phyloP scores from a whole-genome alignment of 2,888 invertebrate species.

The Drosophila pseudotakahashii region DNA sequence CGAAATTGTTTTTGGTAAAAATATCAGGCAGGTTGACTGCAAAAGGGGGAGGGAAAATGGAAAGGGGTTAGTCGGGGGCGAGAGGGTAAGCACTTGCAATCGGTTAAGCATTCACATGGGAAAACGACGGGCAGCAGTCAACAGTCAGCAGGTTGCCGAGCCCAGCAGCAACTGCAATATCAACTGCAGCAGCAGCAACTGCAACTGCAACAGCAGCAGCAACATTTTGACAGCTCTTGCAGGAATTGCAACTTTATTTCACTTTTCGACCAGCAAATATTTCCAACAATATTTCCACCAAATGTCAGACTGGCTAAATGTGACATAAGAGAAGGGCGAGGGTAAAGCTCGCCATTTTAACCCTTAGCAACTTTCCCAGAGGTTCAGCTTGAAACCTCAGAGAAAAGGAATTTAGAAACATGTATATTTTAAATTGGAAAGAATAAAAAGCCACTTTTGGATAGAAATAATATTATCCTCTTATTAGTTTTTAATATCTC shows the following conservation, averaged over 20 bases:
- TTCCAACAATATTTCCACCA: slow-evolving; percentile 51
- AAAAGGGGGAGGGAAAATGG: slow-evolving; percentile 19
- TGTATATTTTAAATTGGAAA: no score
- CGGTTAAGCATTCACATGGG: slow-evolving; percentile 71
- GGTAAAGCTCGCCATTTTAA: background rate
- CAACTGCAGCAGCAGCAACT: slow-evolving; percentile 24
- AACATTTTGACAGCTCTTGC: slow-evolving; percentile 68
- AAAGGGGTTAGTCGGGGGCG: slow-evolving; percentile 10
- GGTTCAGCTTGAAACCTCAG: background rate
- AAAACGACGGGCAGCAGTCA: slow-evolving; percentile 62
- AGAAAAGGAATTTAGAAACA: no score
- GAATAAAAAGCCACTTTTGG: no score
- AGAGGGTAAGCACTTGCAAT: slow-evolving; percentile 43
- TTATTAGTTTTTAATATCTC: no score
- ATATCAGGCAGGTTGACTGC: slow-evolving; percentile 52
- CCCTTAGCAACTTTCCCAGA: slow-evolving; percentile 2
- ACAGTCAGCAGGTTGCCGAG: slow-evolving; percentile 50
- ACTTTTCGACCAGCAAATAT: slow-evolving; percentile 47
- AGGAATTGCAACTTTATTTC: slow-evolving; percentile 76
- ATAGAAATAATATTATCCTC: no score
- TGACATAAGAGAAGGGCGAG: slow-evolving; percentile 66
- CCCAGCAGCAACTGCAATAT: slow-evolving; percentile 28
- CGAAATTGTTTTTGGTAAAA: slow-evolving; percentile 71
- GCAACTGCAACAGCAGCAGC: slow-evolving; percentile 54
- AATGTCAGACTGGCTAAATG: slow-evolving; percentile 71